Evolutionary conservation across 2,888 invertebrate species (phyloP).

Genomic region (Pyrocoelia pectoralis): DNA sequence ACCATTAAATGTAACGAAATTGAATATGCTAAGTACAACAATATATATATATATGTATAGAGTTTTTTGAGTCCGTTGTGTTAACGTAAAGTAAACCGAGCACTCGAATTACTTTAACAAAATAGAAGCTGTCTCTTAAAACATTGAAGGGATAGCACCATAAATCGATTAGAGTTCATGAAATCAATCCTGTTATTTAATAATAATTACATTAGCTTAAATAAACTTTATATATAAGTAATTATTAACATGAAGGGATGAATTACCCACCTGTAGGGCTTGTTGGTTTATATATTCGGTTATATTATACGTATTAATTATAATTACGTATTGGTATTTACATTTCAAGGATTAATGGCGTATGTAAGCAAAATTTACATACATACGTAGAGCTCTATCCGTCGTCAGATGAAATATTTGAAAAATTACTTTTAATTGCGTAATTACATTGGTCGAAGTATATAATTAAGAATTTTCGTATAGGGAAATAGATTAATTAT

Average conservation of each 20-base stretch:
- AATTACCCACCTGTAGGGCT: not conserved
- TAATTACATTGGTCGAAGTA: no score
- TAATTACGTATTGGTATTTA: conserved; percentile 11
- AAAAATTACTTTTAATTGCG: not conserved
- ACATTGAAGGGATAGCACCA: no score
- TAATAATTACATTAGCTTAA: not conserved
- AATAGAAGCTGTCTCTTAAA: no score
- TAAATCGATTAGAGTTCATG: not conserved
- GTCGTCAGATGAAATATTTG: no score
- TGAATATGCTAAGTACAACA: no score
- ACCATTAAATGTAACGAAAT: no score
- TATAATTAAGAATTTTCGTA: not conserved
- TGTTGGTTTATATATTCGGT: not conserved
- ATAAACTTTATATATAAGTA: not conserved
- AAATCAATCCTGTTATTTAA: no score
- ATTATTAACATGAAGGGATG: not conserved
- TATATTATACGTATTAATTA: not conserved
- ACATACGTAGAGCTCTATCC: not conserved
- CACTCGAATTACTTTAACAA: no score
- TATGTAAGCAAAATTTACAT: not conserved
- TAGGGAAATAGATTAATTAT: not conserved
- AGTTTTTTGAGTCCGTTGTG: no score
- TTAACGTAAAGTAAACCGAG: no score
- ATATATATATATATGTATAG: no score
- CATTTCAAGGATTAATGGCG: conserved; percentile 3